Evolutionary conservation across 1,140 invertebrate species (phyloP), one percentile per base, ranked within the genome.

Genomic region (Listronotus bonariensis): DNA sequence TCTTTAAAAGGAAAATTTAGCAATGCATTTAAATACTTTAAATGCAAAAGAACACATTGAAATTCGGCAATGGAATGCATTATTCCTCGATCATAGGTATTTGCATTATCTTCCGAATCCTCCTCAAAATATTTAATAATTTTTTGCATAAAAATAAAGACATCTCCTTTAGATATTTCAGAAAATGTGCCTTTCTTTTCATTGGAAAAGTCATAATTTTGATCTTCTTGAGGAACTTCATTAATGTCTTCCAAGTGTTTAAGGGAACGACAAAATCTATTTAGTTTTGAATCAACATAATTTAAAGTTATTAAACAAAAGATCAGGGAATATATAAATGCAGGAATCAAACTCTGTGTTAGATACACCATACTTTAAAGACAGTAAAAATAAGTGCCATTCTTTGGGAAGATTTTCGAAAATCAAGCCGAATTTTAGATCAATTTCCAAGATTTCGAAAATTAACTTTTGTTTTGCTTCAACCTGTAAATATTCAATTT

Each of bases 31-130:
- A 92, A 78, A 58, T 83, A 78, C 65, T 85, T 84, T 1, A 84
- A 73, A 45, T 88, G 82, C 42, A 79, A 82, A 14, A 90, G 73
- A 70, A 86, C 86, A 76, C 82, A 84, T 74, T 92, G 90, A 79
- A 91, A 88, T 74, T 89, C 83, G 0, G 87, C 83, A 76, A 89
- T 90, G n/a, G 74, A 75, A 72, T 91, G 88, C 51, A 92, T 79
- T 43, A 84, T 81, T 20, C 73, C 79, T 4, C 80, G 68, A 49
- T 85, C 83, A 0, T 82, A 82, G 72, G 83, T 84, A 36, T 74
- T 79, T 53, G 34, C 34, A 36, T 77, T 78, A 38, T 89, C 76
- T 68, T 84, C 82, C 45, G 82, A 75, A 73, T 87, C 81, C 45
- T 87, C 79, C 71, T 86, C 78, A 74, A 89, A 89, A 76, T 88